Evolutionary conservation across 2,113 vertebrate species (phyloP), one percentile per base, ranked within the genome.

Genomic region (Actenoides hombroni): DNA sequence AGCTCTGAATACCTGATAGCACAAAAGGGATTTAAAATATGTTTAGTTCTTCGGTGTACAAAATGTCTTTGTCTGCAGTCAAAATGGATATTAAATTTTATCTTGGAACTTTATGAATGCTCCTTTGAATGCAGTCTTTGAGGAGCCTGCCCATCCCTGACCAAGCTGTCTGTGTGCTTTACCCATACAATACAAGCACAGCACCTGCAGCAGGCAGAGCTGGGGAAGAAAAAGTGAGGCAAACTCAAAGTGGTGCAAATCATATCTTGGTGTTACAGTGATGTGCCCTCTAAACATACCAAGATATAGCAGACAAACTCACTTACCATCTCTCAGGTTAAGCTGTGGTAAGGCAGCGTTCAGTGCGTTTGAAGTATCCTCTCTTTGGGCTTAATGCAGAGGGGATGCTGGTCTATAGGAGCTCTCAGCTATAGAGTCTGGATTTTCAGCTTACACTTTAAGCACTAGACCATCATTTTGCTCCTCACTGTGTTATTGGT

Each of bases 241-340:
- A 61, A 56, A 64, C 25, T 26, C 5, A 0, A 29, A 67, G 15
- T 21, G 24, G 24, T 31, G 17, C n/a, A 76, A 76, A 56, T 57
- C 13, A 5, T 59, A 9, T 7, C 68, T 57, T 61, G 26, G 29
- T 57, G 33, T 51, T 69, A 68, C 11, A 46, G 18, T 16, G 35
- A 49, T 9, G n/a, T 1, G 25, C 17, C 39, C 29, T 57, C 31
- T 64, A 71, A 87, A 60, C 33, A 48, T 19, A 20, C 29, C 6
- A 23, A 51, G 46, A 33, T 6, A 26, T 0, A 84, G 21, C 42
- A 73, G 24, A 54, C 6, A 71, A 71, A 57, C 37, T 4, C 12
- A 49, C 9, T 61, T 25, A 8, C 3, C 29, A 12, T 17, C 19
- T 65, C n/a, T 61, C 19, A 0, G 0, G 1, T 53, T 42, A 46